Percentiles rank a stretch among this genome's conserved stretches.
Evolutionary conservation across 2,888 invertebrate species (phyloP).

Genomic region (Eubasilissa splendida): DNA sequence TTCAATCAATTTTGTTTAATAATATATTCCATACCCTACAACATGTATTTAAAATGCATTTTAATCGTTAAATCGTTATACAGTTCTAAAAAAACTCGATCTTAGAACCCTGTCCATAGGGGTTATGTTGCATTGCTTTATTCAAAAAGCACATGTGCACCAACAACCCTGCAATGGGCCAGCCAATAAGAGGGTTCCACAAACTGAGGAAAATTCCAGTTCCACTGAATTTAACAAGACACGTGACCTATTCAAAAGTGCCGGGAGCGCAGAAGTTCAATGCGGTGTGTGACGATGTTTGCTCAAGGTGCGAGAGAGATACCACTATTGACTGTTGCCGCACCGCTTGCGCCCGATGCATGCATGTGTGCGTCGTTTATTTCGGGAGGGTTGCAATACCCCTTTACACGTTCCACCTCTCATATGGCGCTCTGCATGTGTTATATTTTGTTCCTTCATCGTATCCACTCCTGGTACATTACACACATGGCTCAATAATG

Average conservation of each 20-base stretch:
- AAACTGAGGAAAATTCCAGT: slow-evolving; percentile 38
- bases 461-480: slow-evolving; percentile 40
- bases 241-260: slow-evolving; percentile 57
- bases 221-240: slow-evolving; percentile 55
- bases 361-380: slow-evolving; percentile 38
- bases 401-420: slow-evolving; percentile 4
- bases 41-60: too few species aligned
- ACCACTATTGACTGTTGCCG: neutral
- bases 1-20: too few species aligned
- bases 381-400: slow-evolving; percentile 53
- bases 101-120: neutral
- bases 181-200: slow-evolving; percentile 45
- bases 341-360: slow-evolving; percentile 42
- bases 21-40: too few species aligned
- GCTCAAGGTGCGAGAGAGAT: slow-evolving; percentile 14
- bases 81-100: too few species aligned
- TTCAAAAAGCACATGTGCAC: neutral
- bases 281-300: slow-evolving; percentile 14
- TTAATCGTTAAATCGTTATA: too few species aligned
- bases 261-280: slow-evolving; percentile 50
- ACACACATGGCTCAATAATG: slow-evolving; percentile 50
- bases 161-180: neutral
- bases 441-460: slow-evolving; percentile 26
- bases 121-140: neutral
- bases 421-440: slow-evolving; percentile 29